A percentile compares a stretch with the other conserved stretches of the same genome.
Conservation (phyloP, 1,140 invertebrate species). For the Drosophila busckii region DNA sequence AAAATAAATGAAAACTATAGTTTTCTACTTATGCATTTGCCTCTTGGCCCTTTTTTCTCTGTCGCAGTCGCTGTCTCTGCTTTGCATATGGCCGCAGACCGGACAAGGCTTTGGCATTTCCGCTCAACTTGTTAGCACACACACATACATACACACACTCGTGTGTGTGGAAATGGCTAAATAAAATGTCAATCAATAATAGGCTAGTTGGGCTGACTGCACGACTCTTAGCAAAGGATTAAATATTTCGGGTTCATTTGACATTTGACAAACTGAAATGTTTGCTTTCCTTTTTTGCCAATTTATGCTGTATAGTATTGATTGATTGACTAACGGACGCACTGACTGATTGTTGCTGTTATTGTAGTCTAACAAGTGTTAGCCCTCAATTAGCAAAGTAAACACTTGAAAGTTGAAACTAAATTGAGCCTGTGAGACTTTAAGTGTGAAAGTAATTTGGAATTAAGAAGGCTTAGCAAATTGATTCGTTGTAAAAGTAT, state of each 20-base stretch:
- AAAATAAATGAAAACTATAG: slow-evolving; percentile 65
- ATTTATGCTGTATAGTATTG: too few relatives aligned
- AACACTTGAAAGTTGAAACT: too few relatives aligned
- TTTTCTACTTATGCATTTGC: slow-evolving; percentile 29
- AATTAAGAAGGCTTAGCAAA: too few relatives aligned
- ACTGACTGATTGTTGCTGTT: slow-evolving; percentile 11
- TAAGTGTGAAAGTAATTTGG: too few relatives aligned
- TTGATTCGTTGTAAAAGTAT: too few relatives aligned
- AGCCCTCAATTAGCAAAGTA: slow-evolving; percentile 49
- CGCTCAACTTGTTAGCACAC: slow-evolving; percentile 50
- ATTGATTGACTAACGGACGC: slow-evolving; percentile 7
- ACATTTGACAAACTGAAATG: slow-evolving; percentile 35
- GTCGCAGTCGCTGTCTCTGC: too few relatives aligned
- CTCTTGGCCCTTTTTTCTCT: slow-evolving; percentile 23
- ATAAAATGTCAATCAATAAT: slow-evolving; percentile 70
- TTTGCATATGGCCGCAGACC: slow-evolving; percentile 35
- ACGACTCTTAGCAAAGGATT: slow-evolving; percentile 57
- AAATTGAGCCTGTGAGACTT: too few relatives aligned
- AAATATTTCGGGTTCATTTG: slow-evolving; percentile 51
- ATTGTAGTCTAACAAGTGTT: slow-evolving; percentile 33
- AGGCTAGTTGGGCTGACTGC: slow-evolving; percentile 10
- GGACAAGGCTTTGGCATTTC: slow-evolving; percentile 20
- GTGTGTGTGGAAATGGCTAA: slow-evolving; percentile 49
- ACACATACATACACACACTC: slow-evolving; percentile 17
- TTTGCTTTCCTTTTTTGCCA: too few relatives aligned